Percentiles rank a stretch among this genome's conserved stretches.
Evolutionary conservation across 2,888 invertebrate genomes (phyloP).

Genomic region (Dasypogon diadema): DNA sequence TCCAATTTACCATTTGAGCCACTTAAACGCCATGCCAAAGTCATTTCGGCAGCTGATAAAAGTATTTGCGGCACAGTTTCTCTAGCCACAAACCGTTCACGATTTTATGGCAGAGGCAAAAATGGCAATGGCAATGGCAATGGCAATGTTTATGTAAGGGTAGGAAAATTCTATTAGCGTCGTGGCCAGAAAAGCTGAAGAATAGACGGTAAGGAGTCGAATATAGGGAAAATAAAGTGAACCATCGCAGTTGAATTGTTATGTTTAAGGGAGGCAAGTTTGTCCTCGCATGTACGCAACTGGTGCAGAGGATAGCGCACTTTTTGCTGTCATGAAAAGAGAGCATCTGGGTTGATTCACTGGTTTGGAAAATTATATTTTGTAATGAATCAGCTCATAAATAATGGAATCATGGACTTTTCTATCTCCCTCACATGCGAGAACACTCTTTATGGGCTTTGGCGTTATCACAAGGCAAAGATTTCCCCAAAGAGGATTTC

Average conservation of each 20-base stretch:
- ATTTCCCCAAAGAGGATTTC: constrained; percentile 48
- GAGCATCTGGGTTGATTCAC: constrained; percentile 61
- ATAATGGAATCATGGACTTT: constrained; percentile 63
- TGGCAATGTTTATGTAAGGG: constrained; percentile 1
- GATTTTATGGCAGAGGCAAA: constrained; percentile 17
- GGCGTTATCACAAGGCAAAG: constrained; percentile 12
- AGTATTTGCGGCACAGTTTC: not conserved
- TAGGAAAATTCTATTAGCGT: constrained; percentile 28
- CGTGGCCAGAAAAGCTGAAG: not conserved
- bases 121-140: too few species aligned
- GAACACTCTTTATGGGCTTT: constrained; percentile 16
- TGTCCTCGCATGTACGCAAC: constrained; percentile 47
- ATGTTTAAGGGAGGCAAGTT: constrained; percentile 11
- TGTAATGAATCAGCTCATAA: constrained; percentile 62
- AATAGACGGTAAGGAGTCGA: not conserved
- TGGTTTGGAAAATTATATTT: constrained; percentile 68
- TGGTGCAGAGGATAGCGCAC: constrained; percentile 46
- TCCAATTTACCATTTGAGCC: constrained; percentile 30
- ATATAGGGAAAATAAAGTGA: not conserved
- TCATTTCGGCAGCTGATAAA: constrained; percentile 24
- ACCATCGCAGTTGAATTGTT: not conserved
- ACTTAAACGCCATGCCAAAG: constrained; percentile 14
- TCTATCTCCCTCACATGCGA: constrained; percentile 19
- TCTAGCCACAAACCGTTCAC: constrained; percentile 31
- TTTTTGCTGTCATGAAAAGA: constrained; percentile 46